These are phyloP conservation scores for Sipunculus nudus DNA, from an alignment of 2,888 invertebrate genomes.

Conservation along the genomic window DNA sequence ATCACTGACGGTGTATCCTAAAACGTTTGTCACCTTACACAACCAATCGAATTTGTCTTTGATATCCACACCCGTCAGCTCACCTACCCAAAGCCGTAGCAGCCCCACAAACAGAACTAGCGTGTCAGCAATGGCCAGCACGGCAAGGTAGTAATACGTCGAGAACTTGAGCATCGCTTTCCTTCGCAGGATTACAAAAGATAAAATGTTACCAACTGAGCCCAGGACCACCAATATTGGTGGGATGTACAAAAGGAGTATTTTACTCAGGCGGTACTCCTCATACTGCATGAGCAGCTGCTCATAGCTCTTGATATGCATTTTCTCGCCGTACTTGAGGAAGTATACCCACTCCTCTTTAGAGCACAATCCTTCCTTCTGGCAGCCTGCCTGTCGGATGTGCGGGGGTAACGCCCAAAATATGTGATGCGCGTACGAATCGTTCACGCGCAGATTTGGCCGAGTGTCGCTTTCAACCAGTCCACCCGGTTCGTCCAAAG, in stretches of 20 bases:
- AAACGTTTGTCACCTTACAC: conserved; percentile 49
- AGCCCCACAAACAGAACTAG: conserved; percentile 55
- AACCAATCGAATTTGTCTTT: conserved; percentile 43
- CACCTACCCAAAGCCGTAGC: conserved; percentile 55
- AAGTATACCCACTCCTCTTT: too few species aligned
- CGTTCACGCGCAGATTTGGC: too few species aligned
- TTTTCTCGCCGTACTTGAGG: too few species aligned
- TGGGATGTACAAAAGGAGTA: conserved; percentile 52
- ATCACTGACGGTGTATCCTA: conserved; percentile 53
- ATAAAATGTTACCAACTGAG: conserved; percentile 56
- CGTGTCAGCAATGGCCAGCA: conserved; percentile 53
- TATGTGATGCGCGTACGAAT: too few species aligned
- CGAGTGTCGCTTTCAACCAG: too few species aligned
- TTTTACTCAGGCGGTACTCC: conserved; percentile 41
- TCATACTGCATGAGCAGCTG: conserved; percentile 14
- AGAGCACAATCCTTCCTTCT: too few species aligned
- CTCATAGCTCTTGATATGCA: conserved; percentile 25
- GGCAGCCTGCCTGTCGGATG: too few species aligned
- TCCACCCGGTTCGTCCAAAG: too few species aligned
- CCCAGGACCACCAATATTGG: conserved; percentile 58
- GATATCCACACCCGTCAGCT: conserved; percentile 48
- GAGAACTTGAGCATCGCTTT: conserved; percentile 50
- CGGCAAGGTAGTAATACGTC: conserved; percentile 56
- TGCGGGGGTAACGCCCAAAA: too few species aligned
- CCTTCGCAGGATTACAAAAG: conserved; percentile 55